These are phyloP conservation scores for Tenthredo distinguenda DNA, from an alignment of 2,888 invertebrate species.

Conservation along the genomic window DNA sequence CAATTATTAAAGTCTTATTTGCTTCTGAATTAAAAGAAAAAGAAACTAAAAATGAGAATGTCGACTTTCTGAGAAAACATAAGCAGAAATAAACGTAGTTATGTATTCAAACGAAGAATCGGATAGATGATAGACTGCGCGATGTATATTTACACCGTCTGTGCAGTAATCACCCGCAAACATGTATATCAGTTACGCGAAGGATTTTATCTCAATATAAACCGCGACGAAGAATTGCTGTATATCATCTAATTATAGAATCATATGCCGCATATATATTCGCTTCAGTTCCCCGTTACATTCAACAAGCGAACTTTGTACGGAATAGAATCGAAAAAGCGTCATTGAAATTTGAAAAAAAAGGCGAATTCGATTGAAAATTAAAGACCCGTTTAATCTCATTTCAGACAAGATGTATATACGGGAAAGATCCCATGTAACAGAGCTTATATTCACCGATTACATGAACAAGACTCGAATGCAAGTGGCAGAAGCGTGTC, in stretches of 20 bases:
- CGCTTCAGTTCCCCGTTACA: too few relatives aligned
- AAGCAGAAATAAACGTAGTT: neutral
- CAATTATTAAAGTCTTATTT: neutral
- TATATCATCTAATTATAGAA: slow-evolving; percentile 15
- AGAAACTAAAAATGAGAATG: neutral
- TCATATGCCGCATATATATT: neutral
- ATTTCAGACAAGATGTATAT: slow-evolving; percentile 80
- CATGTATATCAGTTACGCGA: slow-evolving; percentile 20
- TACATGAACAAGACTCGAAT: slow-evolving; percentile 83
- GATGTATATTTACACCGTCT: neutral
- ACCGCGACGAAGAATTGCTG: slow-evolving; percentile 1
- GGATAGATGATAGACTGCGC: neutral
- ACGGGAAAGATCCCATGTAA: slow-evolving; percentile 85
- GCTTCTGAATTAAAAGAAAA: neutral
- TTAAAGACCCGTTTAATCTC: neutral
- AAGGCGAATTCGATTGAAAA: neutral
- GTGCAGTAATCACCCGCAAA: neutral
- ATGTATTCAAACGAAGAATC: neutral
- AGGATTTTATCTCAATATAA: neutral
- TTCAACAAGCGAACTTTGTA: neutral
- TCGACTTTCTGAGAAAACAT: neutral
- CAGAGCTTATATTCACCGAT: slow-evolving; percentile 85
- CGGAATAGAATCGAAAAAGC: neutral
- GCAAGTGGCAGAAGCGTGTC: slow-evolving; percentile 81
- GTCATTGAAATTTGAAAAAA: neutral